These are phyloP conservation scores for Aspidiotus destructor DNA, from an alignment of 2,888 invertebrate genomes.

Conservation along the genomic window DNA sequence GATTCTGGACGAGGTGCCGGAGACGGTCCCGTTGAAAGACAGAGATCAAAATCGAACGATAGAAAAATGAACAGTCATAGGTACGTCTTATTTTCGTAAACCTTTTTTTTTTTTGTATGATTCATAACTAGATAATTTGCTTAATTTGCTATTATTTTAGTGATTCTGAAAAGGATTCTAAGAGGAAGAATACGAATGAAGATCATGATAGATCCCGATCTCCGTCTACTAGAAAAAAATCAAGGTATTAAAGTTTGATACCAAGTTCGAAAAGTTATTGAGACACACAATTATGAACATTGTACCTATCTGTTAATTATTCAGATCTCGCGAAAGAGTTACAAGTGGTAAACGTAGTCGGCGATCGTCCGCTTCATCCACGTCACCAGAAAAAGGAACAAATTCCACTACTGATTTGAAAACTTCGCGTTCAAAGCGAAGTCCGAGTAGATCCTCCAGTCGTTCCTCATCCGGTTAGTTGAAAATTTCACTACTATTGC, in stretches of 20 bases:
- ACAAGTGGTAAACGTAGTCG: not conserved
- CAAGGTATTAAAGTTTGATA: slow-evolving; percentile 10
- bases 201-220: slow-evolving; percentile 10
- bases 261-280: not conserved
- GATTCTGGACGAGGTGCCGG: slow-evolving; percentile 5
- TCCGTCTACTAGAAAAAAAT: slow-evolving; percentile 7
- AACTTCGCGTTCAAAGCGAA: slow-evolving; percentile 12
- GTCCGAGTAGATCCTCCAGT: slow-evolving; percentile 19
- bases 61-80: slow-evolving; percentile 11
- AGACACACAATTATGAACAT: not conserved
- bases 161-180: slow-evolving; percentile 10
- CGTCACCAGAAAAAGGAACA: slow-evolving; percentile 20
- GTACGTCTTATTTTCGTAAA: not conserved
- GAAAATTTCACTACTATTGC: not conserved
- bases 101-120: not conserved
- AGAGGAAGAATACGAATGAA: slow-evolving; percentile 11
- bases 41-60: slow-evolving; percentile 14
- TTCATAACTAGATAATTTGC: not conserved
- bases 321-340: not conserved
- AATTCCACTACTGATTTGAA: slow-evolving; percentile 15
- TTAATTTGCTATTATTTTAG: slow-evolving; percentile 16
- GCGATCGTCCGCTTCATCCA: slow-evolving; percentile 12
- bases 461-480: slow-evolving; percentile 27
- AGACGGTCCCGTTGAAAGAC: slow-evolving; percentile 6
- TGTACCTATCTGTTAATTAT: not conserved